Conservation (phyloP, 2,113 vertebrate species). For the Eubucco bourcierii region DNA sequence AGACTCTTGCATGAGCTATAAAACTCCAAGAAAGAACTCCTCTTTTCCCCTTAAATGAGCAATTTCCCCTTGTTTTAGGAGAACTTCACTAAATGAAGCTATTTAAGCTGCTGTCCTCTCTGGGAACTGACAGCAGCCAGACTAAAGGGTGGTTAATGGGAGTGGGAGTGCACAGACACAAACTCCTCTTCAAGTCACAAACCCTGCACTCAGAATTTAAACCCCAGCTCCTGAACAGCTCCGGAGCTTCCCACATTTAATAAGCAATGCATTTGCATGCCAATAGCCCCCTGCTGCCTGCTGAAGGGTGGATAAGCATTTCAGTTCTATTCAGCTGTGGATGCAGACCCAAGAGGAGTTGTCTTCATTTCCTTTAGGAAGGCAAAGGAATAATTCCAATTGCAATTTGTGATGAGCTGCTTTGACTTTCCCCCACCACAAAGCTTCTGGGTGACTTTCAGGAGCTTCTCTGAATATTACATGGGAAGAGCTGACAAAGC, state of each 20-base stretch:
- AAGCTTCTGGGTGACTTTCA: constrained; percentile 26
- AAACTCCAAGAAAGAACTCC: background rate
- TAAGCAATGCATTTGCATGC: constrained; percentile 59
- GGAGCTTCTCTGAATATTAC: background rate
- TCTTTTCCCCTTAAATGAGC: background rate
- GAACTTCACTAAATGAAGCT: background rate
- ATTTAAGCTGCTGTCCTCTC: background rate
- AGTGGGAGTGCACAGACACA: background rate
- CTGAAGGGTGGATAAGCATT: constrained; percentile 36
- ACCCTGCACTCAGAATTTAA: constrained; percentile 35
- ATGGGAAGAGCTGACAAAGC: background rate
- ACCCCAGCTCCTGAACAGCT: background rate
- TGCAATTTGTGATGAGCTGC: constrained; percentile 29
- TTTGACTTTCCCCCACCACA: constrained; percentile 28
- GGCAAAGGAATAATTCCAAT: constrained; percentile 22
- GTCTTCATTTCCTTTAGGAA: constrained; percentile 38
- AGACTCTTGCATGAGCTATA: background rate
- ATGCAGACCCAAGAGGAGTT: background rate
- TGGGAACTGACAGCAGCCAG: background rate
- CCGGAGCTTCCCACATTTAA: constrained; percentile 27
- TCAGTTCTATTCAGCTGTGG: constrained; percentile 24
- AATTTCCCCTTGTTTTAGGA: background rate
- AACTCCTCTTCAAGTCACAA: background rate
- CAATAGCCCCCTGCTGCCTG: constrained; percentile 30
- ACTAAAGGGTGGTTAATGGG: background rate